These are phyloP conservation scores for Bombycilla garrulus DNA, from an alignment of 2,113 vertebrate species.

Conservation along the genomic window DNA sequence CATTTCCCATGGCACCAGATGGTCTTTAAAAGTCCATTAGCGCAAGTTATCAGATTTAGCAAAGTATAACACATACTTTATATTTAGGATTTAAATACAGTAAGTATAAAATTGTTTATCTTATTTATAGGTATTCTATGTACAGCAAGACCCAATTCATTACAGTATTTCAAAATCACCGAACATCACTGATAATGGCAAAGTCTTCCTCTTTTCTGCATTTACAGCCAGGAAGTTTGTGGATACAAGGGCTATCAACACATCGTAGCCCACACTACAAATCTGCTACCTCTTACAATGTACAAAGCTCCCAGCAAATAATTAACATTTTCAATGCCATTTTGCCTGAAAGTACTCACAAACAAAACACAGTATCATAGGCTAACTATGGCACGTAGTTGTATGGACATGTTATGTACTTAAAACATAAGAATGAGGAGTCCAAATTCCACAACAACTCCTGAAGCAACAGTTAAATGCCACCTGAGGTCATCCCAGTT, in stretches of 20 bases:
- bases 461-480: neutral
- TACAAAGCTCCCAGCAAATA: neutral
- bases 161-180: neutral
- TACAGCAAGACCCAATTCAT: neutral
- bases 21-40: neutral
- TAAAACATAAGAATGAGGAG: neutral
- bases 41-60: neutral
- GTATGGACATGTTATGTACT: rapidly evolving
- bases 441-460: neutral
- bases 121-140: neutral
- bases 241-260: neutral
- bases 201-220: neutral
- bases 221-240: neutral
- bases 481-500: neutral
- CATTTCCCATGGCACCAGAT: neutral
- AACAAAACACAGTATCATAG: neutral
- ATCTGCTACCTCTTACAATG: neutral
- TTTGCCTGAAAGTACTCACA: neutral
- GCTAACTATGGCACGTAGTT: neutral
- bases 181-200: neutral
- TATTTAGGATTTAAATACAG: neutral
- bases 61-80: neutral
- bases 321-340: neutral
- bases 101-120: neutral
- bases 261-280: neutral